phyloP scores from a whole-genome alignment of 30 jellyfish, hydroid and myxozoan genomes.

The Cassiopea xamachana region DNA sequence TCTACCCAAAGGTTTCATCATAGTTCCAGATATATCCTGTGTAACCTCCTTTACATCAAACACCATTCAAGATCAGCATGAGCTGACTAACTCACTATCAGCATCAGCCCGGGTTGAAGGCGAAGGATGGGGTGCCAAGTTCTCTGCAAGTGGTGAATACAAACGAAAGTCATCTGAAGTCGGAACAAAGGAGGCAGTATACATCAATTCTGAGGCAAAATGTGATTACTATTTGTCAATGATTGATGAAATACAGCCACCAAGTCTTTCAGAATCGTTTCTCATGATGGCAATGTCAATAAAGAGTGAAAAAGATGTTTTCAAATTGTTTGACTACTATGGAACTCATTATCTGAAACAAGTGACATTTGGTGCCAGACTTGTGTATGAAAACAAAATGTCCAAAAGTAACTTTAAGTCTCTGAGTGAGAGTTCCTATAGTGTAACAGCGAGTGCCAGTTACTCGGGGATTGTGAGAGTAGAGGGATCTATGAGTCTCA shows the following conservation, averaged over 20 bases:
- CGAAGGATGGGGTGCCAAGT: conserved; percentile 74
- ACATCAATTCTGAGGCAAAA: conserved; percentile 59
- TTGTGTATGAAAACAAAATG: conserved; percentile 68
- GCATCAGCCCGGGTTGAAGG: conserved; percentile 58
- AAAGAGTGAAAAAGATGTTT: conserved; percentile 27
- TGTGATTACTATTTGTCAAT: conserved; percentile 69
- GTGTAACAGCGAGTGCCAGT: conserved; percentile 55
- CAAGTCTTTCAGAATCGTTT: conserved; percentile 38
- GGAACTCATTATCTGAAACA: conserved; percentile 68
- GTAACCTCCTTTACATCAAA: conserved; percentile 63
- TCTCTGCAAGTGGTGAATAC: conserved; percentile 66
- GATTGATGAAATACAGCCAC: conserved; percentile 67
- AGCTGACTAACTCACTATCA: conserved; percentile 42
- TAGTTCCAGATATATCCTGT: conserved; percentile 76
- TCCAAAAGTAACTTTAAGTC: conserved; percentile 16
- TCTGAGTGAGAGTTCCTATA: not conserved
- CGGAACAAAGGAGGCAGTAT: conserved; percentile 54
- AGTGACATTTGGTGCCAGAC: conserved; percentile 68
- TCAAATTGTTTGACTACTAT: conserved; percentile 48
- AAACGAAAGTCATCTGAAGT: conserved; percentile 39
- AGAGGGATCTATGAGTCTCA: conserved; percentile 35
- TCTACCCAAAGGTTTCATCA: conserved; percentile 65
- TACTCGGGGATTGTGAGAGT: conserved; percentile 49
- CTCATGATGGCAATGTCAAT: conserved; percentile 20
- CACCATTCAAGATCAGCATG: conserved; percentile 40